A percentile compares a stretch with the other conserved stretches of the same genome.
Conservation (phyloP, 2,113 vertebrate species). For the Anarhynchus alexandrinus region DNA sequence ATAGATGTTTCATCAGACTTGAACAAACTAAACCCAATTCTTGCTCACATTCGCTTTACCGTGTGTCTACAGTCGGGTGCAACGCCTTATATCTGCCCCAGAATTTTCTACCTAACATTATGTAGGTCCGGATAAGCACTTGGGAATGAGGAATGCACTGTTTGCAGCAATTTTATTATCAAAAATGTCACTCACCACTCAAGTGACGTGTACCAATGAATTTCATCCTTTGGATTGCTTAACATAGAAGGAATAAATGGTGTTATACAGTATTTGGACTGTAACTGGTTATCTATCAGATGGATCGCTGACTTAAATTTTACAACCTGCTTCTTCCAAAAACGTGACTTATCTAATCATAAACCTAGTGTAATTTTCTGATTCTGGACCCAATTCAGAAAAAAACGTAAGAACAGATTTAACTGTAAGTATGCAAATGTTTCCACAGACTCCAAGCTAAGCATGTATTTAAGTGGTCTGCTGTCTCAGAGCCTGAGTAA, state of each 20-base stretch:
- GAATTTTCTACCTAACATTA: neutral
- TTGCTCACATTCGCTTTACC: neutral
- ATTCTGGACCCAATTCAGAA: neutral
- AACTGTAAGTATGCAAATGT: slow-evolving; percentile 21
- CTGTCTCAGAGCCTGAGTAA: slow-evolving; percentile 21
- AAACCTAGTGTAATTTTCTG: neutral
- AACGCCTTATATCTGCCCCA: neutral
- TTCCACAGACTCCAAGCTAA: slow-evolving; percentile 34
- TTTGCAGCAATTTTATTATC: neutral
- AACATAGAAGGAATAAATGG: neutral
- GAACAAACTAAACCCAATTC: neutral
- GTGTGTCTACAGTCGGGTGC: neutral
- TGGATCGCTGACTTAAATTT: neutral
- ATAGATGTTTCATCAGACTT: neutral
- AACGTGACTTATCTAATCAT: neutral
- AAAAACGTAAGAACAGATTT: neutral
- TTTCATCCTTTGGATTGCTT: neutral
- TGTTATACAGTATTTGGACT: neutral
- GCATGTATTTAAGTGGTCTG: slow-evolving; percentile 14
- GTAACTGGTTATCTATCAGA: neutral
- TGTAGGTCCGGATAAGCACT: neutral
- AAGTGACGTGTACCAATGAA: neutral
- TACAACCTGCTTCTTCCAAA: neutral
- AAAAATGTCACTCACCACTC: neutral
- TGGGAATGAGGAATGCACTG: neutral